These are phyloP conservation scores for Sphenopsis melanotis DNA, from an alignment of 2,797 vertebrate species.

Conservation along the genomic window DNA sequence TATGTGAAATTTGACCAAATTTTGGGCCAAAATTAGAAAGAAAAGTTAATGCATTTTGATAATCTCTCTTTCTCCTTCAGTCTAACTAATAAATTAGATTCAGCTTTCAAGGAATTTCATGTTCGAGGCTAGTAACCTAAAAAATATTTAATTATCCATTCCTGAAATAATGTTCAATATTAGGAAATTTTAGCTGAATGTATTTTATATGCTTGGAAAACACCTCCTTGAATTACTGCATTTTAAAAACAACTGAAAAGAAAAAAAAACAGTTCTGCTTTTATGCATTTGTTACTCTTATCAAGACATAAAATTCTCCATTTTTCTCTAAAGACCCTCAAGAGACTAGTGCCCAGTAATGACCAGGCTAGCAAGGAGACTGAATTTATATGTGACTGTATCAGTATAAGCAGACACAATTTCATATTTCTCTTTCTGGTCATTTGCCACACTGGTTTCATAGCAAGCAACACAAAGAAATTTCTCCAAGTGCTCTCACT, in stretches of 20 bases:
- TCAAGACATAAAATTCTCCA: background rate
- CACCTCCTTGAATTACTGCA: rapidly evolving
- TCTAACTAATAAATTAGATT: background rate
- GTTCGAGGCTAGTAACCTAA: background rate
- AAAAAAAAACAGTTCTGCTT: background rate
- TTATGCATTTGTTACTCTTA: background rate
- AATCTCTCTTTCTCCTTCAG: background rate
- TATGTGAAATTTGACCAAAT: background rate
- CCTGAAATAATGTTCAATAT: background rate
- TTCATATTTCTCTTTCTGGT: background rate
- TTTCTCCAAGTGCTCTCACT: background rate
- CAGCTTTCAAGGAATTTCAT: background rate
- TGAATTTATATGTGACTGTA: background rate
- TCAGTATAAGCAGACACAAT: background rate
- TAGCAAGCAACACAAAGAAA: background rate
- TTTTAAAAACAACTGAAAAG: background rate
- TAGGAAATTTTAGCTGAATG: background rate
- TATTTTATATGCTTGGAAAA: background rate
- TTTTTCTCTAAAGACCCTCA: background rate
- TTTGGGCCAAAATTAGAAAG: background rate
- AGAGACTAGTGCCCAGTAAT: background rate
- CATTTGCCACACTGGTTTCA: background rate
- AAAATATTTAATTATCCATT: background rate
- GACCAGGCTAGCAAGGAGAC: background rate
- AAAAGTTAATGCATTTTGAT: background rate